Evolutionary conservation across 2,797 vertebrate species (phyloP).

Genomic region (Mionectes olivaceus): DNA sequence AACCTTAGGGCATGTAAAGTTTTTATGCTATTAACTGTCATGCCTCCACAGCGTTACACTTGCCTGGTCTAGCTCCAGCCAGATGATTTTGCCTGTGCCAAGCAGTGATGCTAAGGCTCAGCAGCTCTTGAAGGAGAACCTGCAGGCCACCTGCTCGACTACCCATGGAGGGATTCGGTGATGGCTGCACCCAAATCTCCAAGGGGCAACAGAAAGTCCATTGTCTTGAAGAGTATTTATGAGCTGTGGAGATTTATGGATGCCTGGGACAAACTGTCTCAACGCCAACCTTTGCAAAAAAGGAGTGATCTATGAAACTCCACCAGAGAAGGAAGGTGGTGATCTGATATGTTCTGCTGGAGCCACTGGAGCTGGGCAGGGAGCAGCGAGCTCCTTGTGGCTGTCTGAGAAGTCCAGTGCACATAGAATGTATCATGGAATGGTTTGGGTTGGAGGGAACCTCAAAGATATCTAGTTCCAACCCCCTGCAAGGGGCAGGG

Average conservation of each 20-base stretch:
- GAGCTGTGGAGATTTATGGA: background rate
- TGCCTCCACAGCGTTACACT: background rate
- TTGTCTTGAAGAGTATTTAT: background rate
- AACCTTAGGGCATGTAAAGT: background rate
- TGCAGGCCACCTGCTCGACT: background rate
- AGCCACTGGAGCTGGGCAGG: background rate
- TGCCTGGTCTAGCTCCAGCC: background rate
- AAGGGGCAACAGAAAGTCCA: background rate
- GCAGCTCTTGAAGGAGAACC: background rate
- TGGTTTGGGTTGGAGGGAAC: background rate
- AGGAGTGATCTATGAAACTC: background rate
- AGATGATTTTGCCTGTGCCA: background rate
- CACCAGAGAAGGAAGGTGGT: background rate
- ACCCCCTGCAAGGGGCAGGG: accelerated
- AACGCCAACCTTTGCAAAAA: background rate
- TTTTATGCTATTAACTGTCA: background rate
- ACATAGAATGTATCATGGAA: too few species aligned
- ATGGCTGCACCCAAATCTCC: background rate
- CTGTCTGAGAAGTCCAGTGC: background rate
- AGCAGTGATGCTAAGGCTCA: background rate
- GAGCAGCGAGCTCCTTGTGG: background rate
- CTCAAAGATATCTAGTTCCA: background rate
- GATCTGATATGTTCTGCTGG: background rate
- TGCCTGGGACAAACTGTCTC: background rate
- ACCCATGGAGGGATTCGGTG: background rate